Base-by-base conservation (phyloP, 2,888 invertebrate species). In the Xestia c-nigrum region DNA sequence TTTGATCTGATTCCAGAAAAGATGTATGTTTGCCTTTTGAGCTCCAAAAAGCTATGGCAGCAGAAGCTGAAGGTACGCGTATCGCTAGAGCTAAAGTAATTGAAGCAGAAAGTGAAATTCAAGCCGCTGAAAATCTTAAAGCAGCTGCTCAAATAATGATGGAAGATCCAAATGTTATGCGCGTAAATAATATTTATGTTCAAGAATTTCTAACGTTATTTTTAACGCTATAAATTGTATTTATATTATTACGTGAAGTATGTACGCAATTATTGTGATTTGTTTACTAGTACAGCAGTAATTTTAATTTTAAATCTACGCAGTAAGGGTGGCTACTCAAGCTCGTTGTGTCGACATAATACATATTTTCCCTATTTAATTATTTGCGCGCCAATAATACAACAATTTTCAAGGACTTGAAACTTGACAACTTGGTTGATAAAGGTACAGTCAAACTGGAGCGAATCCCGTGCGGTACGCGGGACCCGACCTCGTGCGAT, bases 21-120 rank as follows among this genome's bases (percentile, higher is more conserved):
- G 91, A 94, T 64, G 89, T 94, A 12, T 79, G 91, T 47, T 80
- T 94, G 72, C 94, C 94, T 24, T 88, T 77, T 75, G 94, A 93
- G 46, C 84, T 94, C 21, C 94, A 94, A 91, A 93, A 90, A 82
- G 94, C 94, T 47, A 94, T 94, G 93, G 94, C 94, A 14, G 92
- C 94, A 14, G 94, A 94, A 84, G 94, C 94, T 10, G 94, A 94
- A 85, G 93, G 92, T 3, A 92, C 92, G n/a, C 91, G 94, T 9
- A 74, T 92, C 59, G 94, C 91, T 31, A 94, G 92, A 90, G 94
- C 94, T 7, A 94, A 93, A 86, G 89, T 94, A 14, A 94, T 94
- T 64, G 94, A 93, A 86, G 91, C 94, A 0, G 89, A 93, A 87
- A 94, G 94, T 31, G 94, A 94, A 91, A 93, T 94, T 68, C 91